Evolutionary conservation across 2,113 vertebrate species (phyloP).

Genomic region (Vulpes vulpes): DNA sequence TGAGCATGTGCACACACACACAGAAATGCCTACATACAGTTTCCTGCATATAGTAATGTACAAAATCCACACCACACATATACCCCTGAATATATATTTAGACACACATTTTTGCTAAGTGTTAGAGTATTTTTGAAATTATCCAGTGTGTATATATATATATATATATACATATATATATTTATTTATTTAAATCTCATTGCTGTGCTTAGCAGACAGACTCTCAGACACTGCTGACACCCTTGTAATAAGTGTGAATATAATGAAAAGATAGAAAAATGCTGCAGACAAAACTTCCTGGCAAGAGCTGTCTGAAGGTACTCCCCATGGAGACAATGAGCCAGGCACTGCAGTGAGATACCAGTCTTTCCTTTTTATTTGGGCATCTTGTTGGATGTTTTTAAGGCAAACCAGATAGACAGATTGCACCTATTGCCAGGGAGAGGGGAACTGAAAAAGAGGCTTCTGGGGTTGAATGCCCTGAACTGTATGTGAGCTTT

Average conservation of each 20-base stretch:
- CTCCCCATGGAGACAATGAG: slow-evolving; percentile 65
- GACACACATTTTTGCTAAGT: background rate
- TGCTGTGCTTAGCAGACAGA: slow-evolving; percentile 61
- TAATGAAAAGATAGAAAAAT: slow-evolving; percentile 73
- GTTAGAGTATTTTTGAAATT: slow-evolving; percentile 35
- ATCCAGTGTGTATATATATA: background rate
- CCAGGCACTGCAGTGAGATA: slow-evolving; percentile 30
- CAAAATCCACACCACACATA: background rate
- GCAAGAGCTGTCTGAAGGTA: slow-evolving; percentile 71
- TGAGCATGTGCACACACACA: background rate
- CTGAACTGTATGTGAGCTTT: background rate
- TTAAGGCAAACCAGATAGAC: slow-evolving; percentile 33
- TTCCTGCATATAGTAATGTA: background rate
- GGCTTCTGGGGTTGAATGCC: background rate
- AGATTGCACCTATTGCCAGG: background rate
- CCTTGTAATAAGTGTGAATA: slow-evolving; percentile 73
- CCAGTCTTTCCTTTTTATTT: slow-evolving; percentile 59
- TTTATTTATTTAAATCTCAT: slow-evolving; percentile 18
- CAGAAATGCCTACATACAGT: background rate
- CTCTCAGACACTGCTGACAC: slow-evolving; percentile 71
- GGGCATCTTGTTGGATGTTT: slow-evolving; percentile 38
- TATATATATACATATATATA: background rate
- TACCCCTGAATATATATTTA: background rate
- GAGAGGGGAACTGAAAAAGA: background rate
- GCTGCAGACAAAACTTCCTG: slow-evolving; percentile 71